Conservation (phyloP, 2,113 vertebrate species). For the Rutilus rutilus region DNA sequence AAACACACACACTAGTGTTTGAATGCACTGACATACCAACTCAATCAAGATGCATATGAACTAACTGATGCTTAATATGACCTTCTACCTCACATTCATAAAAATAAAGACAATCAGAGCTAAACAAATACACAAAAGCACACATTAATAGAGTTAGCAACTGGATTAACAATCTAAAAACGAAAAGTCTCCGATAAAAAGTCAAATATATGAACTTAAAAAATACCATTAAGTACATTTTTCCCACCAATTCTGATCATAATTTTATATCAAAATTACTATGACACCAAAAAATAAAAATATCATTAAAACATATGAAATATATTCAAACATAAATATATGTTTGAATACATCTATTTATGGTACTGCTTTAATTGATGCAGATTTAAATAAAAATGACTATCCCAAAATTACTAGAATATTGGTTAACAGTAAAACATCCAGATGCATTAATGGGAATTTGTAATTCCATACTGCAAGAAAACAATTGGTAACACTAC, state of each 20-base stretch:
- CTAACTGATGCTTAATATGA: too few relatives aligned
- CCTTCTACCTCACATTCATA: background rate
- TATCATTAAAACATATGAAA: background rate
- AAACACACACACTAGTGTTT: background rate
- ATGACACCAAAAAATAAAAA: background rate
- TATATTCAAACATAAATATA: background rate
- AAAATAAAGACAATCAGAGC: background rate
- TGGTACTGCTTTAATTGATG: background rate
- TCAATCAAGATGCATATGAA: background rate
- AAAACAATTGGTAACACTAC: too few relatives aligned
- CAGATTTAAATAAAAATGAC: background rate
- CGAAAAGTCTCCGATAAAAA: background rate
- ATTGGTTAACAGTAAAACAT: background rate
- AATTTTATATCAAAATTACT: too few relatives aligned
- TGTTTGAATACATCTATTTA: background rate
- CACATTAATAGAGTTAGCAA: background rate
- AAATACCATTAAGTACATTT: background rate
- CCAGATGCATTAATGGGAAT: background rate
- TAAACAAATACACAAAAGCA: background rate
- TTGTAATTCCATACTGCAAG: background rate
- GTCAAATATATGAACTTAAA: background rate
- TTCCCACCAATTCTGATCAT: background rate
- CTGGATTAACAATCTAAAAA: background rate
- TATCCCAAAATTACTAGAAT: background rate
- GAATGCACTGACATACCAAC: background rate